phyloP scores from a whole-genome alignment of 1,140 invertebrate species.

The Sweltsa coloradensis region DNA sequence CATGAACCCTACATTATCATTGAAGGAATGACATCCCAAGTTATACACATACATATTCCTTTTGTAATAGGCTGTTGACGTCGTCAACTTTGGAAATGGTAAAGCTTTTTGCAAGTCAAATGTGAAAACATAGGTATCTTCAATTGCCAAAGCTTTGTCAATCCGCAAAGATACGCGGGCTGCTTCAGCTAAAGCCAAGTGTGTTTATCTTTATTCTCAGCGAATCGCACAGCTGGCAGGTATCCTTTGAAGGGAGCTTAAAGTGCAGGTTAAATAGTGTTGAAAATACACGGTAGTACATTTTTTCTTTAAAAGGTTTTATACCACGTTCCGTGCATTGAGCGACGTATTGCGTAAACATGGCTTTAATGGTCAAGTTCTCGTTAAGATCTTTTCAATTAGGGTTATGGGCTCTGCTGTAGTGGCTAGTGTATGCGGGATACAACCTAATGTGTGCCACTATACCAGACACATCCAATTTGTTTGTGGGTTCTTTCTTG shows the following conservation, averaged over 20 bases:
- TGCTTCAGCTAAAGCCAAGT: constrained; percentile 17
- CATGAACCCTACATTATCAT: constrained; percentile 18
- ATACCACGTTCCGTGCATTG: constrained; percentile 19
- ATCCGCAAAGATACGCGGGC: constrained; percentile 18
- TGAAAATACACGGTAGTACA: constrained; percentile 19
- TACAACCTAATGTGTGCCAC: constrained; percentile 19
- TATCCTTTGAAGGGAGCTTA: constrained; percentile 18
- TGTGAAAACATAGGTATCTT: constrained; percentile 18
- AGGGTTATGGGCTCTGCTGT: constrained; percentile 19
- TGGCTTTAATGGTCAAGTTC: constrained; percentile 18
- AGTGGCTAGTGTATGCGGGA: constrained; percentile 19
- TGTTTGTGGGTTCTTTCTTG: constrained; percentile 17
- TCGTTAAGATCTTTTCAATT: constrained; percentile 17
- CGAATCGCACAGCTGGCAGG: constrained; percentile 16
- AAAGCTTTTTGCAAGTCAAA: too few relatives aligned
- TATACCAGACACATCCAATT: constrained; percentile 17
- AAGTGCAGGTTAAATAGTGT: constrained; percentile 20
- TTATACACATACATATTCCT: too few relatives aligned
- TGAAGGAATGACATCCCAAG: constrained; percentile 12
- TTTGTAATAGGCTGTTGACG: constrained; percentile 20
- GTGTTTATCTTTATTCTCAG: too few relatives aligned
- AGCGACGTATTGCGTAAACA: constrained; percentile 16
- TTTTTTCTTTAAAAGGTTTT: constrained; percentile 18
- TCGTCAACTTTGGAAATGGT: constrained; percentile 17
- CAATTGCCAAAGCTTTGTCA: constrained; percentile 15